Conservation (phyloP, 2,888 invertebrate species). For the Nomada fabriciana region DNA sequence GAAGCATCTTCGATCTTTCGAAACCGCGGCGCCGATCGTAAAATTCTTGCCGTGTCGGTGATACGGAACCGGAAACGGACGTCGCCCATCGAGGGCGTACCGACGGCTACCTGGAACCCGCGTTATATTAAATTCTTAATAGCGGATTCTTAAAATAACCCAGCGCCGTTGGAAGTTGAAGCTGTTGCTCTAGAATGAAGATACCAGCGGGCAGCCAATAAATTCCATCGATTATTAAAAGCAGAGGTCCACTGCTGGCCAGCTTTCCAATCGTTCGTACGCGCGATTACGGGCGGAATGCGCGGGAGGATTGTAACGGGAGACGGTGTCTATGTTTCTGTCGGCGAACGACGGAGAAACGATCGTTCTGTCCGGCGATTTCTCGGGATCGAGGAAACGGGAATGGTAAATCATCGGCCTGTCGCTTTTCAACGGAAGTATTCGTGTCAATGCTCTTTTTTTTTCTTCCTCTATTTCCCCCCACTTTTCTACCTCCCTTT, state of each 20-base stretch:
- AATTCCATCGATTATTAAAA: conserved; percentile 80
- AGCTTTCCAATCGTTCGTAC: conserved; percentile 7
- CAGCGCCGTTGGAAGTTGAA: conserved; percentile 49
- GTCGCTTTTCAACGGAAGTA: conserved; percentile 31
- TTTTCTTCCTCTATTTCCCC: no score
- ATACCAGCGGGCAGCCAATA: conserved; percentile 71
- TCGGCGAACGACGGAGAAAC: not conserved
- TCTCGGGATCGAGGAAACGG: conserved; percentile 17
- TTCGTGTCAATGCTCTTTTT: conserved; percentile 39
- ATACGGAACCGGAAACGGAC: conserved; percentile 15
- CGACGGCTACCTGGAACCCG: conserved; percentile 48
- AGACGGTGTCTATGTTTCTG: not conserved
- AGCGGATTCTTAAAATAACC: conserved; percentile 80
- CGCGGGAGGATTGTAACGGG: conserved; percentile 35
- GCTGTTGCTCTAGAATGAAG: conserved; percentile 41
- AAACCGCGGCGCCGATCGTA: not conserved
- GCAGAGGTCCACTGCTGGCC: conserved; percentile 55
- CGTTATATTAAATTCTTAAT: conserved; percentile 78
- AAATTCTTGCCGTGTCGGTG: not conserved
- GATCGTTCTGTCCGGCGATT: conserved; percentile 10
- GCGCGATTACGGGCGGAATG: conserved; percentile 17
- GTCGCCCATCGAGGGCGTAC: not conserved
- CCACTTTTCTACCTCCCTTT: no score
- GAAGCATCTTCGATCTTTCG: not conserved
- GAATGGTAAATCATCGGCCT: conserved; percentile 19